Base-by-base conservation (phyloP, 2,797 vertebrate genomes). In the Phataginus tetradactyla region DNA sequence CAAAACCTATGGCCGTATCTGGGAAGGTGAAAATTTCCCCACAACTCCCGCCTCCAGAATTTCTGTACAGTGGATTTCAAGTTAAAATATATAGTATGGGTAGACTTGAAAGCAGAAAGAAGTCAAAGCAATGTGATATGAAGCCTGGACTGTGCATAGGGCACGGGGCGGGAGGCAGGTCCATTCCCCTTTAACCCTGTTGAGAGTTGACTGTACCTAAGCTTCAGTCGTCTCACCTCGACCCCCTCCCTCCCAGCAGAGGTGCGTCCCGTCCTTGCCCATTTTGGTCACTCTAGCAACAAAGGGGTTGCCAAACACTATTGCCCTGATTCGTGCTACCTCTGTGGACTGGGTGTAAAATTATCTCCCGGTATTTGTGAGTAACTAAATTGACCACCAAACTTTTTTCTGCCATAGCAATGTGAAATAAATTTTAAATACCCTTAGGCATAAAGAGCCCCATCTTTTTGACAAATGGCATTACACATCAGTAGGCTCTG, bases 11-110 rank as follows among this genome's bases (percentile, higher is more conserved):
- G 20, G 34, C 39, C 53, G 27, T 81, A n/a, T 51, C 27, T 83
- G n/a, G 15, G 18, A 20, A 91, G 51, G 25, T 83, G 57, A 71
- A 84, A 17, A 42, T 79, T 71, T 75, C 37, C 32, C 20, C 37
- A 74, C 7, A 59, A 13, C 20, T 79, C 45, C 18, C 3, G 12
- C 64, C 4, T 21, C 49, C 39, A 75, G 53, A 93, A 61, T 53
- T 68, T 91, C 66, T 84, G 45, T 39, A 79, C 14, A 51, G 59
- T 51, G 34, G 18, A 90, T 84, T 92, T 95, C 84, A 96, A 93
- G 32, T 83, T 86, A 88, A 94, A 91, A 92, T 77, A 42, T 2
- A 55, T 3, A 69, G 2, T 79, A 55, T 27, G 29, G n/a, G 39
- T 5, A 95, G 39, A 89, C 21, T 59, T 89, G 13, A 93, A 71